Evolutionary conservation across 2,888 invertebrate species (phyloP).

Genomic region (Chironomus tentans): DNA sequence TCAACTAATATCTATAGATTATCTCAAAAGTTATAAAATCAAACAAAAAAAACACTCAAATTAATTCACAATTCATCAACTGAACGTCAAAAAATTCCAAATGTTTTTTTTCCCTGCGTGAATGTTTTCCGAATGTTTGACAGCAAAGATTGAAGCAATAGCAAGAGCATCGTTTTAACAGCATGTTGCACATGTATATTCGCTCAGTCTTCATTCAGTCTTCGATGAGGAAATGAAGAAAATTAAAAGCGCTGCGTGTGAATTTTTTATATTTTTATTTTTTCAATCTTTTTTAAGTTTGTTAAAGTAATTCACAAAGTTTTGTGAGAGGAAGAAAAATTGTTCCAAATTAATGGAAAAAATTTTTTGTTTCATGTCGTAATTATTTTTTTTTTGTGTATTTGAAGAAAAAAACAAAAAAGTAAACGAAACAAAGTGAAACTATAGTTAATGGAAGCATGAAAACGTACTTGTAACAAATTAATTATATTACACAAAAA

Average conservation of each 20-base stretch:
- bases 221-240: constrained; percentile 25
- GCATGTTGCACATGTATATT: background rate
- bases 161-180: background rate
- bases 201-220: constrained; percentile 21
- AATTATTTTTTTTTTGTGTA: background rate
- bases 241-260: background rate
- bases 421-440: background rate
- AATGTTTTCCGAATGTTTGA: background rate
- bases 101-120: background rate
- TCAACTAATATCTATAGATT: no score
- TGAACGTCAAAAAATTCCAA: background rate
- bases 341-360: background rate
- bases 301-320: background rate
- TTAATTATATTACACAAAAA: background rate
- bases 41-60: no score
- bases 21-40: no score
- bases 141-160: background rate
- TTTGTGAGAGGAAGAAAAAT: background rate
- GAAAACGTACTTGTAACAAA: no score
- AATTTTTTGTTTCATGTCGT: background rate
- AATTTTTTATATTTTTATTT: background rate
- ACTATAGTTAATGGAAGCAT: background rate
- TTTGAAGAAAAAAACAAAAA: background rate
- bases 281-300: constrained; percentile 1
- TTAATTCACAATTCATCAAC: background rate